Percentiles rank a stretch among this genome's conserved stretches.
Evolutionary conservation across 2,113 vertebrate species (phyloP).

Genomic region (Onychostruthus taczanowskii): DNA sequence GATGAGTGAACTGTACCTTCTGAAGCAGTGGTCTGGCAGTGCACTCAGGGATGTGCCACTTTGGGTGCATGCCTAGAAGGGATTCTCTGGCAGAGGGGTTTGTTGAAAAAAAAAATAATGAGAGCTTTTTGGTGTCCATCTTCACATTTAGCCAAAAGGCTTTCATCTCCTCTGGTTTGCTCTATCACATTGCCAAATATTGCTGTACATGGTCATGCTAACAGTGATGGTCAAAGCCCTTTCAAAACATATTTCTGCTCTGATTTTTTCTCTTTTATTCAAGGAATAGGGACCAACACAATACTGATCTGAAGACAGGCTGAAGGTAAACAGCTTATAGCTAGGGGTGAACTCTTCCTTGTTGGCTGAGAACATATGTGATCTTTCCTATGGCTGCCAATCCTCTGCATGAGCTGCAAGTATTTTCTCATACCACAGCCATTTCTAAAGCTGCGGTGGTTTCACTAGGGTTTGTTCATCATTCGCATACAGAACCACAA

Average conservation of each 20-base stretch:
- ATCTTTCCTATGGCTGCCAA: background rate
- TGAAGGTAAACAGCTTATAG: background rate
- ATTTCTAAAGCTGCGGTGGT: background rate
- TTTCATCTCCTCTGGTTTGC: background rate
- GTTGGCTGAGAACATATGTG: background rate
- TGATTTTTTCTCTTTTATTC: background rate
- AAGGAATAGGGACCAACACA: background rate
- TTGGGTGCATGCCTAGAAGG: background rate
- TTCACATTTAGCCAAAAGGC: background rate
- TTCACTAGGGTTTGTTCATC: background rate
- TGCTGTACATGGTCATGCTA: rapidly evolving
- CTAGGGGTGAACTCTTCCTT: background rate
- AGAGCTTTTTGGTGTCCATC: background rate
- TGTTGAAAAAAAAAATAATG: background rate
- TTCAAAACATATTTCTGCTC: background rate
- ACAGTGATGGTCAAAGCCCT: background rate
- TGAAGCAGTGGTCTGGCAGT: background rate
- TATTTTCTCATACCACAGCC: background rate
- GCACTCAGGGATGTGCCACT: background rate
- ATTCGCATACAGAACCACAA: background rate
- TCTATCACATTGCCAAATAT: background rate
- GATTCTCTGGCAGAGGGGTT: background rate
- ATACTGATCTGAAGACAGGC: background rate
- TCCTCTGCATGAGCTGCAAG: background rate
- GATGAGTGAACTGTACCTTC: background rate